Conservation (phyloP, 2,113 vertebrate species). For the Halcyon senegalensis region DNA sequence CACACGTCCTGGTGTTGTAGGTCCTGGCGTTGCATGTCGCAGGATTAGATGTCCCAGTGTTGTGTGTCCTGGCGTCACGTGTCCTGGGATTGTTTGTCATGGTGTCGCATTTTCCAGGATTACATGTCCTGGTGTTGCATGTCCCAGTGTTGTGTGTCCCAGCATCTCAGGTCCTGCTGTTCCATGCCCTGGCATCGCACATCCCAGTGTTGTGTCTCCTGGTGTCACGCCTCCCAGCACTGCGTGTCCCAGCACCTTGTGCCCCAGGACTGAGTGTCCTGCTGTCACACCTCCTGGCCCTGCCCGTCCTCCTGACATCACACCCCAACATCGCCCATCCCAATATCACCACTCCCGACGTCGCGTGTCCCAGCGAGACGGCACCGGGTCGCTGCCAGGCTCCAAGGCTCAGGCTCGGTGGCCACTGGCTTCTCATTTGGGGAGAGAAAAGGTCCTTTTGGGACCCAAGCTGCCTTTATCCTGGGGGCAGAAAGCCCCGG, state of each 20-base stretch:
- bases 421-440: background rate
- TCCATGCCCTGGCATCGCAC: background rate
- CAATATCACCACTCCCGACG: background rate
- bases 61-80: background rate
- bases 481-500: too few relatives aligned
- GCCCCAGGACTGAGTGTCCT: background rate
- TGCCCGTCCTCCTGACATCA: background rate
- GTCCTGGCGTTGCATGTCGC: too few relatives aligned
- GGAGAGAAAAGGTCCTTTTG: background rate
- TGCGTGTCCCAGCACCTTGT: too few relatives aligned
- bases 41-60: too few relatives aligned
- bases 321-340: background rate
- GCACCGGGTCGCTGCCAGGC: background rate
- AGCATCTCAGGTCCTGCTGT: background rate
- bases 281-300: background rate
- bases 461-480: background rate
- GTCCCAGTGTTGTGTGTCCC: background rate
- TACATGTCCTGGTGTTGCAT: too few relatives aligned
- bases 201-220: background rate
- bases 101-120: too few relatives aligned
- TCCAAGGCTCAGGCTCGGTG: too few relatives aligned
- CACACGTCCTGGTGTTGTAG: too few relatives aligned
- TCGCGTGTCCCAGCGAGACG: too few relatives aligned
- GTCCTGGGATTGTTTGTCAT: background rate
- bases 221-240: background rate